A percentile compares a stretch with the other conserved stretches of the same genome.
Evolutionary conservation across 2,797 vertebrate genomes (phyloP).

Genomic region (Cyprinella venusta): DNA sequence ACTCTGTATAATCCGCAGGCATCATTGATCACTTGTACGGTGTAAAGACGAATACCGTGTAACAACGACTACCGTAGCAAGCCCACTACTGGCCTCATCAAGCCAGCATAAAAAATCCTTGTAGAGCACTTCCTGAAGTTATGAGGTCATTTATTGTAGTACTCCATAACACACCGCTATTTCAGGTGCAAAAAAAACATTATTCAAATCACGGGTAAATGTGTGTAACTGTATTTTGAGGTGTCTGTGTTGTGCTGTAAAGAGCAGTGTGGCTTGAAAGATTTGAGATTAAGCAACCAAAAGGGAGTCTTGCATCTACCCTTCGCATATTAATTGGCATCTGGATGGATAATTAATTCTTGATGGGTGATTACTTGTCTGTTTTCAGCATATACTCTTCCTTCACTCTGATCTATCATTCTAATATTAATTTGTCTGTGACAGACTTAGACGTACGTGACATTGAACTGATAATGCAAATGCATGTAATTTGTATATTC

Average conservation of each 20-base stretch:
- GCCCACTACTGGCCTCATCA: not conserved
- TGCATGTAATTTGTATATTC: slow-evolving; percentile 19
- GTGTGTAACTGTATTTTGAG: not conserved
- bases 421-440: slow-evolving; percentile 70
- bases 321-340: slow-evolving; percentile 75
- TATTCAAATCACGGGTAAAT: not conserved
- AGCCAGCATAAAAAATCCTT: not conserved
- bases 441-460: slow-evolving; percentile 56
- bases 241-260: slow-evolving; percentile 23
- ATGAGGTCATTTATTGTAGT: not conserved
- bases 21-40: too few species aligned
- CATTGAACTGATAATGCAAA: slow-evolving; percentile 35
- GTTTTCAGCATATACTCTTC: slow-evolving; percentile 64
- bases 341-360: slow-evolving; percentile 78
- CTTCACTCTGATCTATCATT: slow-evolving; percentile 71
- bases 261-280: slow-evolving; percentile 57
- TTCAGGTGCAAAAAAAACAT: not conserved
- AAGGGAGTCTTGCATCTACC: slow-evolving; percentile 51
- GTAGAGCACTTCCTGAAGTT: not conserved
- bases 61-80: not conserved
- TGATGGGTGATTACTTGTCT: slow-evolving; percentile 74
- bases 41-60: too few species aligned
- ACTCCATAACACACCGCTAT: not conserved
- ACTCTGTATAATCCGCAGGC: too few species aligned
- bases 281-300: slow-evolving; percentile 50